A percentile compares a stretch with the other conserved stretches of the same genome.
phyloP scores from a whole-genome alignment of 2,113 vertebrate genomes.

The Sinocyclocheilus rhinocerous region DNA sequence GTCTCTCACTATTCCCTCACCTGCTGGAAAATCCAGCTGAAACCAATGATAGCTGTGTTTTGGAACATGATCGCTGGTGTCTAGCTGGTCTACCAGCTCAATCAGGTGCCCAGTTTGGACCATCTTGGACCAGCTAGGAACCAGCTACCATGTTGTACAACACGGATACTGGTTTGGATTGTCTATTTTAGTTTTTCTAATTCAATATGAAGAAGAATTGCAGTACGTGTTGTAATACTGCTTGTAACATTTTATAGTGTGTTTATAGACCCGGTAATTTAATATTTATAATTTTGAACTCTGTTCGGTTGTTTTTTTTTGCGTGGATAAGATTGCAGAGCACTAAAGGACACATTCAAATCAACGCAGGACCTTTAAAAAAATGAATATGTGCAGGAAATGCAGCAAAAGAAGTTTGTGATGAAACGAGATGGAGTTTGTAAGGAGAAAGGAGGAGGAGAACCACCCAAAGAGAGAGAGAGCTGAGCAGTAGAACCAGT shows the following conservation, averaged over 20 bases:
- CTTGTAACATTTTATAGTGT: background rate
- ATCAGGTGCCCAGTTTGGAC: no score
- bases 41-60: background rate
- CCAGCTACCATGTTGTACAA: background rate
- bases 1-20: slow-evolving; percentile 29
- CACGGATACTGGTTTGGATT: background rate
- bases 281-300: background rate
- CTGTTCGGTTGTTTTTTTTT: background rate
- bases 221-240: no score
- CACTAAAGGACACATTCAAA: background rate
- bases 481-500: slow-evolving; percentile 46
- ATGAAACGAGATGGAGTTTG: background rate
- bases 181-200: no score
- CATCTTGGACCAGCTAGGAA: background rate
- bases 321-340: background rate
- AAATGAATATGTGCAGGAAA: background rate
- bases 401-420: background rate
- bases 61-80: background rate
- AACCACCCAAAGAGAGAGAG: background rate
- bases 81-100: background rate
- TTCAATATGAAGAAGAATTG: background rate
- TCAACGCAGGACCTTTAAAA: background rate
- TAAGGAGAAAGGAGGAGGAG: background rate
- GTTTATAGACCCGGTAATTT: background rate
- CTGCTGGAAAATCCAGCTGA: slow-evolving; percentile 18